Evolutionary conservation across 1,140 invertebrate genomes (phyloP), one percentile per base, ranked within the genome.

Genomic region (Heliconius congener): DNA sequence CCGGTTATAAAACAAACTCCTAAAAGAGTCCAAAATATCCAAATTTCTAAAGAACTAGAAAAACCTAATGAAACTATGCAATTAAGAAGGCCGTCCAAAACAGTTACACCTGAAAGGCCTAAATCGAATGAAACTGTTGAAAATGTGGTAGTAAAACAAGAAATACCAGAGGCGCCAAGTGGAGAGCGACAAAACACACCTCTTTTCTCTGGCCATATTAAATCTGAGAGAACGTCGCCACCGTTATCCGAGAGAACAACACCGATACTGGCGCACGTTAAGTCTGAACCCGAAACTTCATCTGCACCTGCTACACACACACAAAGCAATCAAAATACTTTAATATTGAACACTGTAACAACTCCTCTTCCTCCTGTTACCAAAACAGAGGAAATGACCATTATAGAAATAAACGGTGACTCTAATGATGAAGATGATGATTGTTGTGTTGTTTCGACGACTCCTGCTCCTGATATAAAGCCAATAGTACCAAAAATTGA

Each of bases 351-450:
- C 18, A 60, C 19, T 30, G 52, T 74, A 52, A 50, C 82, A 34
- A 76, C 84, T 50, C 82, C 87, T 71, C 82, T 93, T 34, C 85
- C 90, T 52, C 88, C 90, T 4, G 87, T 93, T 18, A 84, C 90
- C 16, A 93, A 93, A 83, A 87, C 82, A 23, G 92, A 93, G 83
- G 89, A 91, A 18, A 76, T 91, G 27, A 90, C 93, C 9, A 86
- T 94, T 55, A 94, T 94, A 73, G 93, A 94, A 86, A 94, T 94
- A 42, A 93, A 94, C 81, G 91, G 93, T 37, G 93, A 94, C 85
- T 94, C 93, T 16, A 91, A 91, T 80, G 93, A 94, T 76, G 93
- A 93, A 80, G 93, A 94, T 66, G 93, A 94, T 74, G 93, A 94
- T 82, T 94, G 93, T 76, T 94, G 93, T 78, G 93, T 94, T 8